A percentile compares a stretch with the other conserved stretches of the same genome.
Conservation (phyloP, 2,113 vertebrate genomes). For the Ochotona curzoniae region DNA sequence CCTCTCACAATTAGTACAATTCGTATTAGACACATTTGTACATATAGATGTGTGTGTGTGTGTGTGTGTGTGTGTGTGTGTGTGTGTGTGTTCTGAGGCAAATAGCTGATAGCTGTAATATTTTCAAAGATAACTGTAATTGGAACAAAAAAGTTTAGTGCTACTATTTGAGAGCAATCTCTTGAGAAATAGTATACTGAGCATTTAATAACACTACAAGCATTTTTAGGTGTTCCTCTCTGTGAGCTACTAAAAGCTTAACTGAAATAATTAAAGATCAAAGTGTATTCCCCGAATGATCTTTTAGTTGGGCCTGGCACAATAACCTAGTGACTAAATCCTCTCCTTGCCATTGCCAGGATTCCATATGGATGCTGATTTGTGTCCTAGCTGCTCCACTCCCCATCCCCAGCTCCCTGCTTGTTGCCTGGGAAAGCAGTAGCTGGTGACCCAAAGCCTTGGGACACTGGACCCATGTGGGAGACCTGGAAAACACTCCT, state of each 20-base stretch:
- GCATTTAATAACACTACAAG: not conserved
- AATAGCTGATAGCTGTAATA: not conserved
- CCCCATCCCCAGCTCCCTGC: too few species aligned
- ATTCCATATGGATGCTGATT: too few species aligned
- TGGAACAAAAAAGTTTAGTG: not conserved
- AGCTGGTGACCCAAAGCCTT: too few species aligned
- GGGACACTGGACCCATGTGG: too few species aligned
- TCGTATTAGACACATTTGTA: not conserved
- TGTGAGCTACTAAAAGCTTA: not conserved
- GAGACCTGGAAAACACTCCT: too few species aligned
- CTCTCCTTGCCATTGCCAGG: too few species aligned
- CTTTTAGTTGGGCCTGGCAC: not conserved
- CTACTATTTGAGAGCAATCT: not conserved
- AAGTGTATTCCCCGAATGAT: not conserved
- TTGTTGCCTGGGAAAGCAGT: too few species aligned
- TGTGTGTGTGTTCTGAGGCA: not conserved
- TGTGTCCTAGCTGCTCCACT: too few species aligned
- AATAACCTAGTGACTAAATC: too few species aligned
- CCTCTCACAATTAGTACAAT: too few species aligned
- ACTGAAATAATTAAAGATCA: not conserved
- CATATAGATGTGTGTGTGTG: not conserved
- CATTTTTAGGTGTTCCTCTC: not conserved
- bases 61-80: not conserved
- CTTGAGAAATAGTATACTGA: not conserved
- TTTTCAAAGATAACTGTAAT: conserved; percentile 4